phyloP scores from a whole-genome alignment of 2,113 vertebrate species.

The Ptilonorhynchus violaceus region DNA sequence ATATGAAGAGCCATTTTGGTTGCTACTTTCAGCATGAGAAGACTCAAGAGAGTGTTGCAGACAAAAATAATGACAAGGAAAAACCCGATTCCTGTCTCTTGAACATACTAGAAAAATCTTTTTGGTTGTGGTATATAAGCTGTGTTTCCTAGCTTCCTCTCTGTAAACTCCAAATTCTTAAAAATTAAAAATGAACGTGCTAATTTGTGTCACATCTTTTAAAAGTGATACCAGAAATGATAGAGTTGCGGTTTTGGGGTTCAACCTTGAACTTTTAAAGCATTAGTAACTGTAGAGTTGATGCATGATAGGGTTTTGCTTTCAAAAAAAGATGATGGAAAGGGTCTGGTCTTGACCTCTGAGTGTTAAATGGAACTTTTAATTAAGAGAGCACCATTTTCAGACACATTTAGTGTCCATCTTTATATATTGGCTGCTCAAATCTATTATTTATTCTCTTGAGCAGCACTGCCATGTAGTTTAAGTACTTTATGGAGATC shows the following conservation, averaged over 20 bases:
- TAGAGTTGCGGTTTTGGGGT: neutral
- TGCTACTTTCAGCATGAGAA: neutral
- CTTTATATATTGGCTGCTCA: neutral
- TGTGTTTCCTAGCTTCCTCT: neutral
- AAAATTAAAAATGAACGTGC: neutral
- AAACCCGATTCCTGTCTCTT: neutral
- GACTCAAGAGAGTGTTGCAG: neutral
- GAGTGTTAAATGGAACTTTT: neutral
- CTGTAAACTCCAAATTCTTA: neutral
- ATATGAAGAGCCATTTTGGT: neutral
- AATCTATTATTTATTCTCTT: neutral
- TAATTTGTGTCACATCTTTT: neutral
- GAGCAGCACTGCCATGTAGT: neutral
- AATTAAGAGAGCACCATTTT: neutral
- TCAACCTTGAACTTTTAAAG: neutral
- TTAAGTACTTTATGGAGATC: neutral
- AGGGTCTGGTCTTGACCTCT: neutral
- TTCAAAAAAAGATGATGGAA: neutral
- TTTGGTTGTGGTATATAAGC: neutral
- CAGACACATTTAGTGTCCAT: neutral
- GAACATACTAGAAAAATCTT: neutral
- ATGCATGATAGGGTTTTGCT: neutral
- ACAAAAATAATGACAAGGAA: neutral
- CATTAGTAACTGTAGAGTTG: neutral
- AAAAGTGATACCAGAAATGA: neutral